Evolutionary conservation across 2,888 invertebrate species (phyloP).

Genomic region (Pasiphila rectangulata): DNA sequence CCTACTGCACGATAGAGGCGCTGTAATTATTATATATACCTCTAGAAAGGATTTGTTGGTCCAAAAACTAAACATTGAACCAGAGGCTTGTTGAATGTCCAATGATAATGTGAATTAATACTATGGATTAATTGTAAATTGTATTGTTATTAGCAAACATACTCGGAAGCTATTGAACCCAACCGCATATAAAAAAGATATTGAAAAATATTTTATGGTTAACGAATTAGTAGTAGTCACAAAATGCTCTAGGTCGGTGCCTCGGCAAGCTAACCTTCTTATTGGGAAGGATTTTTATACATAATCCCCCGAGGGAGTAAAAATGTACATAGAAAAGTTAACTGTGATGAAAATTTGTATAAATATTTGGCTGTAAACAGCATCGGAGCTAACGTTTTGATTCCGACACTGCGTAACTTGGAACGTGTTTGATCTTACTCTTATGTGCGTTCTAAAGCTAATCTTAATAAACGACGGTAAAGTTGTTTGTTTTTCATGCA

Average conservation of each 20-base stretch:
- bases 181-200: constrained; percentile 5
- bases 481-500: too few relatives aligned
- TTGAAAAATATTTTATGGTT: constrained; percentile 22
- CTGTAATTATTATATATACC: too few relatives aligned
- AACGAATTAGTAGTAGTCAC: constrained; percentile 45
- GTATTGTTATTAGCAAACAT: too few relatives aligned
- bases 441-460: background rate
- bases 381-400: constrained; percentile 53
- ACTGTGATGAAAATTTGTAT: constrained; percentile 64
- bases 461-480: too few relatives aligned
- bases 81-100: too few relatives aligned
- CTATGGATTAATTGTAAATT: too few relatives aligned
- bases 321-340: constrained; percentile 61
- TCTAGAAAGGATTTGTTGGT: too few relatives aligned
- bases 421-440: constrained; percentile 3
- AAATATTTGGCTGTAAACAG: constrained; percentile 70
- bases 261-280: constrained; percentile 44
- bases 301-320: constrained; percentile 56
- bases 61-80: too few relatives aligned
- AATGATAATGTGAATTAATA: too few relatives aligned
- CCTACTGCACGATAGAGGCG: too few relatives aligned
- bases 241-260: constrained; percentile 53
- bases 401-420: constrained; percentile 19
- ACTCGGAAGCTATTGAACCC: constrained; percentile 9
- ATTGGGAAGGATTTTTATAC: constrained; percentile 55